A percentile compares a stretch with the other conserved stretches of the same genome.
Evolutionary conservation across 2,797 vertebrate species (phyloP).

Genomic region (Hipposideros larvatus): DNA sequence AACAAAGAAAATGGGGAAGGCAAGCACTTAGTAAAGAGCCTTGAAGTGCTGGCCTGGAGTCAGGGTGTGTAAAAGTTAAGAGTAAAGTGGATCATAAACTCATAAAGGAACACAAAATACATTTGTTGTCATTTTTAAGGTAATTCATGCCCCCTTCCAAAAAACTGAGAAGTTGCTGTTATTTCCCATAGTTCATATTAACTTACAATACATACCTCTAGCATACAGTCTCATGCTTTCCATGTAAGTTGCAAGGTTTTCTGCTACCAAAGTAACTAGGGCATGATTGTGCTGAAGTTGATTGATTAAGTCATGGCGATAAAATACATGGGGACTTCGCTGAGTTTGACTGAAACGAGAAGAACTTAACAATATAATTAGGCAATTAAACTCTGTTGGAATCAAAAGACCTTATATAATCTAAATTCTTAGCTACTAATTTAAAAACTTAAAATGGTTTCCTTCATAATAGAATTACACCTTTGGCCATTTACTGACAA

Average conservation of each 20-base stretch:
- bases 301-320: slow-evolving; percentile 99
- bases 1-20: neutral
- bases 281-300: slow-evolving; percentile 99
- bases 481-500: neutral
- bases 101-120: slow-evolving; percentile 32
- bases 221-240: slow-evolving; percentile 99
- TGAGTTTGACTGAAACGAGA: slow-evolving; percentile 96
- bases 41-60: slow-evolving; percentile 24
- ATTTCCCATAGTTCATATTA: slow-evolving; percentile 37
- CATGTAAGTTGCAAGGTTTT: slow-evolving; percentile 99
- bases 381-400: slow-evolving; percentile 80
- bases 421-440: slow-evolving; percentile 65
- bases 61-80: neutral
- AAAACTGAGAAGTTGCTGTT: neutral
- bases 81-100: neutral
- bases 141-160: neutral
- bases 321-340: slow-evolving; percentile 98
- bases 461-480: neutral
- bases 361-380: slow-evolving; percentile 83
- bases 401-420: slow-evolving; percentile 64
- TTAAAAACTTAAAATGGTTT: slow-evolving; percentile 51
- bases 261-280: slow-evolving; percentile 98
- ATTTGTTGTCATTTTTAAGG: neutral
- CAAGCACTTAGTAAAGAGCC: slow-evolving; percentile 15
- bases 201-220: slow-evolving; percentile 92